Base-by-base conservation (phyloP, 2,888 invertebrate species). In the Eudemis profundana region DNA sequence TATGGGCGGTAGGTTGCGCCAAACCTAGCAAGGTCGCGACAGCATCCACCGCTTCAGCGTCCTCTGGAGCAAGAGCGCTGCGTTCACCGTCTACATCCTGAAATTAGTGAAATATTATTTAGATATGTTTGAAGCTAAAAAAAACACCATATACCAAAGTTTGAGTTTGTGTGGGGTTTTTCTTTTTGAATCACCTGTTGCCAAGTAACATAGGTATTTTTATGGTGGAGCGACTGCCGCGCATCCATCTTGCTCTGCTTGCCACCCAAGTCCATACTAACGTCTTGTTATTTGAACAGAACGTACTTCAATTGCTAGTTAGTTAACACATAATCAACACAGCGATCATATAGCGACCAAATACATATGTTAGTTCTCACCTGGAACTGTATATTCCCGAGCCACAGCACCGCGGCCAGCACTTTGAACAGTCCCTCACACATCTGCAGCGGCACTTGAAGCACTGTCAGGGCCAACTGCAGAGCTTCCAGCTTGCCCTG, bases 361-460 rank as follows among this genome's bases (percentile, higher is more conserved):
- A 8, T 33, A 33, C 10, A 40, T 14, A 12, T 27, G 3, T 29
- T n/a, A 10, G 10, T 33, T 7, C 68, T 54, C 61, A 94, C 94
- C 91, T 95, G 94, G 82, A 98, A 98, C 72, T 94, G 94, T 70
- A 98, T 93, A 85, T 98, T 98, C 29, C 98, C 98, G 36, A 98
- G 93, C 98, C 98, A 98, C 60, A 98, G 89, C 71, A 98, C 97
- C 0, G 98, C 97, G 12, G 97, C 96, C 23, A 98, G 86, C 5
- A 97, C 97, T 80, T 96, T 95, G 81, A 97, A 97, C 70, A 98
- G 96, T 0, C 97, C 97, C 82, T 97, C 97, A 82, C 96, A 97
- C 95, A 97, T 96, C 70, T 95, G 95, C 57, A 95, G 93, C 7
- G 97, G 96, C 51, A 98, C 96, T 88, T 97, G 97, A 40, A 98